These are phyloP conservation scores for Epizoanthus scotinus DNA, from an alignment of 92 coral and sea anemone genomes.

Conservation along the genomic window DNA sequence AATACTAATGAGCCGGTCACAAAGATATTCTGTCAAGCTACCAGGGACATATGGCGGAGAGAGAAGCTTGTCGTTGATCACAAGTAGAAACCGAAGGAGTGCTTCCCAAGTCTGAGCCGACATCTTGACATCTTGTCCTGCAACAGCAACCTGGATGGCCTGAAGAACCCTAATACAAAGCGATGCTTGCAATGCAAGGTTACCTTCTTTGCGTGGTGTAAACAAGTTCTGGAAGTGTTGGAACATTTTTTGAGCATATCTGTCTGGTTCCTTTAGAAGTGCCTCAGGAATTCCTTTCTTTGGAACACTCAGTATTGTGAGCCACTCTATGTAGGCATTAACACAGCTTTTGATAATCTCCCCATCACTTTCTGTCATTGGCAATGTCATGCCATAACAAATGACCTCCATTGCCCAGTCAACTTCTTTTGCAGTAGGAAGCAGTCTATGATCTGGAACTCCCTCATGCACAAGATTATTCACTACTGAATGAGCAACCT, in stretches of 20 bases:
- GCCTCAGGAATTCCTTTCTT: conserved; percentile 85
- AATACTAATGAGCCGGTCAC: conserved; percentile 78
- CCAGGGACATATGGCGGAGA: conserved; percentile 92
- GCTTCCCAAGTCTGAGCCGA: conserved; percentile 87
- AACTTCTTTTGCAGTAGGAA: conserved; percentile 64
- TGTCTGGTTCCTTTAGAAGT: conserved; percentile 74
- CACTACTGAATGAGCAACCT: conserved; percentile 82
- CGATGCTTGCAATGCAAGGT: conserved; percentile 94
- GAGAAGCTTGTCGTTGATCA: conserved; percentile 77
- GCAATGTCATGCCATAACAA: conserved; percentile 87
- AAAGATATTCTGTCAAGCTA: conserved; percentile 88
- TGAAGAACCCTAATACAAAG: conserved; percentile 85
- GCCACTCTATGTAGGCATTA: conserved; percentile 87
- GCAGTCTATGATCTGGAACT: conserved; percentile 55
- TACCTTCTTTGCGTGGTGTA: conserved; percentile 75
- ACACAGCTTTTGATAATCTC: conserved; percentile 96
- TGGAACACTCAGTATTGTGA: conserved; percentile 64
- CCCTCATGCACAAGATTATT: conserved; percentile 75
- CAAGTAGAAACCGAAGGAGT: conserved; percentile 78
- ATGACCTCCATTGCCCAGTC: conserved; percentile 99
- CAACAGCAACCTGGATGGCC: conserved; percentile 66
- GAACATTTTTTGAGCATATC: conserved; percentile 76
- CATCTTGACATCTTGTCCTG: conserved; percentile 61
- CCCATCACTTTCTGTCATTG: conserved; percentile 88
- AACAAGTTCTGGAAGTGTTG: conserved; percentile 94